Conservation (phyloP, 2,797 vertebrate genomes). For the Pseudotriccus pelzelni region DNA sequence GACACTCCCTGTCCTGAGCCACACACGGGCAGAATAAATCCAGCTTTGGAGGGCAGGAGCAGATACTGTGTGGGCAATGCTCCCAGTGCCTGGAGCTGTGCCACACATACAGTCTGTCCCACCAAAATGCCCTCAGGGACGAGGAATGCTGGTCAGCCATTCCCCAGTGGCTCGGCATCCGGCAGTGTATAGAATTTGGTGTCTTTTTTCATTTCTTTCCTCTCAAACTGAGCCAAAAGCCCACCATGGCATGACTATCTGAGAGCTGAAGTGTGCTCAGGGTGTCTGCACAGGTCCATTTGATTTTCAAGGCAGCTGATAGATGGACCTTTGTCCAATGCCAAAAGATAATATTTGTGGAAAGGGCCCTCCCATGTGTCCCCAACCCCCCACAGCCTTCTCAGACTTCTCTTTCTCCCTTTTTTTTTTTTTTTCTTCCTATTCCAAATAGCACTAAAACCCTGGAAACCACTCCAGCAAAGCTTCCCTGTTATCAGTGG, state of each 20-base stretch:
- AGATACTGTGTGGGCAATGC: neutral
- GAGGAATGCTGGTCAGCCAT: neutral
- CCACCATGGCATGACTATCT: neutral
- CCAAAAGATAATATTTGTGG: neutral
- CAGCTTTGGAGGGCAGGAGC: neutral
- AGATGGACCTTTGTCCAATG: neutral
- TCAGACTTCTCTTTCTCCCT: neutral
- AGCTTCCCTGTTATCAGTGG: neutral
- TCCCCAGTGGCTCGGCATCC: neutral
- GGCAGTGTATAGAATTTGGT: neutral
- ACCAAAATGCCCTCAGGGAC: neutral
- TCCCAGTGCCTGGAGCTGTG: neutral
- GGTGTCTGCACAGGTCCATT: neutral
- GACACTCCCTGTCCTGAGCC: neutral
- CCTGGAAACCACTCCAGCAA: neutral
- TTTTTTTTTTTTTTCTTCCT: neutral
- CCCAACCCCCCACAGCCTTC: neutral
- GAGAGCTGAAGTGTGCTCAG: neutral
- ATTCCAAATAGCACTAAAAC: neutral
- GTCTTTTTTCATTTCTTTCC: neutral
- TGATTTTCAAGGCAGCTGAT: neutral
- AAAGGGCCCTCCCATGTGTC: neutral
- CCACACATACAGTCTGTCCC: neutral
- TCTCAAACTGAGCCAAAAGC: neutral
- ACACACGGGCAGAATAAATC: neutral